Conservation (phyloP, 2,888 invertebrate species). For the Xanthia icteritia region DNA sequence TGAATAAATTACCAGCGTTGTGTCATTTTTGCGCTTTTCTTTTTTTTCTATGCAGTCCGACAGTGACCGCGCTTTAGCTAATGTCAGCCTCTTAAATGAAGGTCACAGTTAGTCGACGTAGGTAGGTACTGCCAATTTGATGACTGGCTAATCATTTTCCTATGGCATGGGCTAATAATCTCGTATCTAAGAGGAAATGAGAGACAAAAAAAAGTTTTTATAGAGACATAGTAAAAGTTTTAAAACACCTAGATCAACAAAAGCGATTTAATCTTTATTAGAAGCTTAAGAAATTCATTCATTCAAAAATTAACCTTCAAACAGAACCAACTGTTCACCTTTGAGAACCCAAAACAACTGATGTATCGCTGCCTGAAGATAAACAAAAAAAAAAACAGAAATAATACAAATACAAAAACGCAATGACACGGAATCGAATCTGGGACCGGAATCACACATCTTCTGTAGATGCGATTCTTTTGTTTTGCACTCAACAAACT, state of each 20-base stretch:
- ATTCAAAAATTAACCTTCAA: neutral
- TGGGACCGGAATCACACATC: constrained; percentile 76
- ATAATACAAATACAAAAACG: constrained; percentile 55
- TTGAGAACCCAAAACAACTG: constrained; percentile 16
- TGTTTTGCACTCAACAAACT: constrained; percentile 65
- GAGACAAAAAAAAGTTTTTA: neutral
- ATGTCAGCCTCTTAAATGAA: too few species aligned
- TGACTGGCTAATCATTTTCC: neutral
- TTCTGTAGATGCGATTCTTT: constrained; percentile 65
- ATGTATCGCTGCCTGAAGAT: constrained; percentile 23
- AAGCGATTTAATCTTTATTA: neutral
- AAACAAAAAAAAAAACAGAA: constrained; percentile 19
- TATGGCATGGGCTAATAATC: too few species aligned
- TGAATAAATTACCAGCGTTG: too few species aligned
- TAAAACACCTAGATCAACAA: neutral
- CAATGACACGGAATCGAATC: constrained; percentile 62
- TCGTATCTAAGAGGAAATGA: neutral
- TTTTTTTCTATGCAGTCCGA: too few species aligned
- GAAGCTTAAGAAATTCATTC: neutral
- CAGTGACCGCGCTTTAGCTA: too few species aligned
- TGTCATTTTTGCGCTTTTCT: too few species aligned
- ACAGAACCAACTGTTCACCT: constrained; percentile 14
- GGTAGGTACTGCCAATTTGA: neutral
- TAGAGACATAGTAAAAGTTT: neutral
- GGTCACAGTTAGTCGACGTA: too few species aligned